Percentiles rank a stretch among this genome's conserved stretches.
Evolutionary conservation across 2,888 invertebrate species (phyloP).

Genomic region (Hyalella azteca): DNA sequence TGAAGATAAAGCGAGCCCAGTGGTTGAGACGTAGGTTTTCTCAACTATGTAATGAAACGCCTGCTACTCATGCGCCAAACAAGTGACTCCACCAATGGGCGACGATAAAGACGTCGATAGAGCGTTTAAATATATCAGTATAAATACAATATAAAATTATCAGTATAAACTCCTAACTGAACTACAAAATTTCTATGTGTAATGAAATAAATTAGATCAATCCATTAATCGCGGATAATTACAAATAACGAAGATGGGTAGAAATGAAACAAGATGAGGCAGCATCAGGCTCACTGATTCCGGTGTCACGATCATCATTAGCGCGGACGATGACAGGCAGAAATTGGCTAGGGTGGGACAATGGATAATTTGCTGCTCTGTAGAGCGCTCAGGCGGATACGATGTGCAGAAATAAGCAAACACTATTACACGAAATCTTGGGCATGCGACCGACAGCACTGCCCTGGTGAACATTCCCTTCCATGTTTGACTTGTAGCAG

Average conservation of each 20-base stretch:
- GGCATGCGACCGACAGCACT: no score
- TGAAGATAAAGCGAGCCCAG: background rate
- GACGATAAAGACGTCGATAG: no score
- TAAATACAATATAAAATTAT: no score
- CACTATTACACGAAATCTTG: no score
- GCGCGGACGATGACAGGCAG: background rate
- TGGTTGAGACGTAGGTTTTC: slow-evolving; percentile 1
- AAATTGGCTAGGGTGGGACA: background rate
- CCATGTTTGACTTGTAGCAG: no score
- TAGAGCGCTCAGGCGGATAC: background rate
- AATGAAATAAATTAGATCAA: no score
- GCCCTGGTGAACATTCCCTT: no score
- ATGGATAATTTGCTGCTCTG: slow-evolving; percentile 6
- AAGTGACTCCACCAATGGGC: background rate
- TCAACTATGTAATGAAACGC: slow-evolving; percentile 10
- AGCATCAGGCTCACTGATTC: background rate
- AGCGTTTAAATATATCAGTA: no score
- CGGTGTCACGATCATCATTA: slow-evolving; percentile 14
- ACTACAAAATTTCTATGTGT: no score
- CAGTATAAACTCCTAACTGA: no score
- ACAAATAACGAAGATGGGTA: background rate
- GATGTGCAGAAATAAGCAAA: no score
- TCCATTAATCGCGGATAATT: no score
- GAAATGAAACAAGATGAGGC: background rate
- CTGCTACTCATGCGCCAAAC: background rate